These are phyloP conservation scores for Marasmarcha lunaedactyla DNA, from an alignment of 2,888 invertebrate species.

Conservation along the genomic window DNA sequence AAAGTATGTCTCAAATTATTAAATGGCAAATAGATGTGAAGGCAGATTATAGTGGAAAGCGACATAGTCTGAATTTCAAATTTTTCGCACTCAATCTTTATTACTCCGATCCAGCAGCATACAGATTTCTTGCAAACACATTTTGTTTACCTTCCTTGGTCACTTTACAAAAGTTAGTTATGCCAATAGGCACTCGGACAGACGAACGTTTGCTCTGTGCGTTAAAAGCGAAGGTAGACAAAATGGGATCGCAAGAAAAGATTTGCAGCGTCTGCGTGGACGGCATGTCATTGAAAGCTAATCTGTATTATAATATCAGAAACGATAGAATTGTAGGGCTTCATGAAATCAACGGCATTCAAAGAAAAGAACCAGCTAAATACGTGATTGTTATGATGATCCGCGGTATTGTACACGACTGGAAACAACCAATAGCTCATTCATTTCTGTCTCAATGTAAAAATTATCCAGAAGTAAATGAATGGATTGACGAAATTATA, in stretches of 20 bases:
- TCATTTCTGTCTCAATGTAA: no score
- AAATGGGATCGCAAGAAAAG: conserved; percentile 15
- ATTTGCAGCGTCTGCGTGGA: conserved; percentile 14
- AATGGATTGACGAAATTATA: no score
- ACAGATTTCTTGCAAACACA: conserved; percentile 14
- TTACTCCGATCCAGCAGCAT: conserved; percentile 13
- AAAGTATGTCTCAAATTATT: conserved; percentile 12
- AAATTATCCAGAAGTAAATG: no score
- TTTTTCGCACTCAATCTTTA: conserved; percentile 16
- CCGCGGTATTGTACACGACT: conserved; percentile 17
- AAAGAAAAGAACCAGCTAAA: background rate
- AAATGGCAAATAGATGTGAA: conserved; percentile 10
- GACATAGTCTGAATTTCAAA: conserved; percentile 6
- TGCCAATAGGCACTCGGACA: conserved; percentile 9
- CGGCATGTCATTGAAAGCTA: background rate
- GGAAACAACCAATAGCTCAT: no score
- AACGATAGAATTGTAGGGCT: no score
- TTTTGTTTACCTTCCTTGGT: conserved; percentile 13
- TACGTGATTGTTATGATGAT: conserved; percentile 13
- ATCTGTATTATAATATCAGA: no score
- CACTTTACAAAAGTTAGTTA: no score
- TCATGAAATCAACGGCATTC: background rate
- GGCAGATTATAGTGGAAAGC: background rate
- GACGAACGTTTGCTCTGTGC: conserved; percentile 10
- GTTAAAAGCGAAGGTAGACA: no score